Conservation (phyloP, 35 echinoderm and acorn worm genomes). For the Heliocidaris erythrogramma region DNA sequence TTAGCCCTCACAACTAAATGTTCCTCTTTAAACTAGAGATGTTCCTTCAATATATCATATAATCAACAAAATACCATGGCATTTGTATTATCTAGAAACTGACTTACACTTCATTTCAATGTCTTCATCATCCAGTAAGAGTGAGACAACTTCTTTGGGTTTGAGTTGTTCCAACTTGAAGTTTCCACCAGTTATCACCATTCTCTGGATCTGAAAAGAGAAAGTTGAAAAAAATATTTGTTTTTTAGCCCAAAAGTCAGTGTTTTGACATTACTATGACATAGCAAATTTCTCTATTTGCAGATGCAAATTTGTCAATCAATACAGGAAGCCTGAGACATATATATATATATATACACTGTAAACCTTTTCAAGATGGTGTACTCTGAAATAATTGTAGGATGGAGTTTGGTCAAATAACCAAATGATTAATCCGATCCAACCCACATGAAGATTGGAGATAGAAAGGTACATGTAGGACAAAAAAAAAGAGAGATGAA, state of each 20-base stretch:
- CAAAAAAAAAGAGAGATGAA: neutral
- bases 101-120: conserved; percentile 97
- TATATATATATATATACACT: neutral
- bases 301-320: neutral
- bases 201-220: conserved; percentile 87
- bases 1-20: neutral
- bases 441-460: neutral
- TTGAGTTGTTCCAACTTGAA: conserved; percentile 96
- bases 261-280: neutral
- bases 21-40: neutral
- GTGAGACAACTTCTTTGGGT: conserved; percentile 94
- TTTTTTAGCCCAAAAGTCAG: neutral
- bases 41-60: too few species aligned
- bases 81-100: too few species aligned
- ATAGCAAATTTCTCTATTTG: neutral
- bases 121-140: conserved; percentile 93
- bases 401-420: neutral
- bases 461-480: too few species aligned
- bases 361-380: neutral
- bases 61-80: too few species aligned
- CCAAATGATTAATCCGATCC: neutral
- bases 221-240: neutral
- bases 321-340: neutral
- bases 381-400: neutral
- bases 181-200: conserved; percentile 95